phyloP scores from a whole-genome alignment of 2,113 vertebrate genomes.

The Psittacula cyanocephala region DNA sequence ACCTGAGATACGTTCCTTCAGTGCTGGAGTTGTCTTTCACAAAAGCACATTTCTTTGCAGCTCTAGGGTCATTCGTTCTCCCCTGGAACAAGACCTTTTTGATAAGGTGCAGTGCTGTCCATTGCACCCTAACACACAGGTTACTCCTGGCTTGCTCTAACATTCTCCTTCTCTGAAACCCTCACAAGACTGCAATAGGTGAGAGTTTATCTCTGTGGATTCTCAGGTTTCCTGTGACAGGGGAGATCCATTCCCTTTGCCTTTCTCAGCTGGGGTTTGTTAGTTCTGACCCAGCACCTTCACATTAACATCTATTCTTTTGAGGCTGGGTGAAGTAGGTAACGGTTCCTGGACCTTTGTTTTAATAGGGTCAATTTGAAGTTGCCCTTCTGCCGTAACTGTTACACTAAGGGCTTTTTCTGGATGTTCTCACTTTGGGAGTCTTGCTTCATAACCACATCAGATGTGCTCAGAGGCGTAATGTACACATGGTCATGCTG shows the following conservation, averaged over 20 bases:
- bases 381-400: neutral
- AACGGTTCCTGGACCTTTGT: neutral
- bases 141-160: neutral
- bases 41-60: neutral
- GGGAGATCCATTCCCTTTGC: neutral
- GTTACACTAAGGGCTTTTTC: neutral
- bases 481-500: neutral
- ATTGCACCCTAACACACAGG: neutral
- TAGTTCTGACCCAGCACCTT: neutral
- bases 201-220: neutral
- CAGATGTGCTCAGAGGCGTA: neutral
- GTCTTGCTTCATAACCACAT: neutral
- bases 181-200: neutral
- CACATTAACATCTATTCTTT: accelerated
- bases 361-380: neutral
- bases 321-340: neutral
- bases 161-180: neutral
- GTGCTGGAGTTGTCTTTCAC: neutral
- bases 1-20: neutral
- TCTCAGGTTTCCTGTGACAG: neutral
- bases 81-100: neutral
- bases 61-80: neutral
- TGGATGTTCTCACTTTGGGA: neutral
- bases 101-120: neutral
- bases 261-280: neutral